These are phyloP conservation scores for Agapornis canus DNA, from an alignment of 2,797 vertebrate species.

Conservation along the genomic window DNA sequence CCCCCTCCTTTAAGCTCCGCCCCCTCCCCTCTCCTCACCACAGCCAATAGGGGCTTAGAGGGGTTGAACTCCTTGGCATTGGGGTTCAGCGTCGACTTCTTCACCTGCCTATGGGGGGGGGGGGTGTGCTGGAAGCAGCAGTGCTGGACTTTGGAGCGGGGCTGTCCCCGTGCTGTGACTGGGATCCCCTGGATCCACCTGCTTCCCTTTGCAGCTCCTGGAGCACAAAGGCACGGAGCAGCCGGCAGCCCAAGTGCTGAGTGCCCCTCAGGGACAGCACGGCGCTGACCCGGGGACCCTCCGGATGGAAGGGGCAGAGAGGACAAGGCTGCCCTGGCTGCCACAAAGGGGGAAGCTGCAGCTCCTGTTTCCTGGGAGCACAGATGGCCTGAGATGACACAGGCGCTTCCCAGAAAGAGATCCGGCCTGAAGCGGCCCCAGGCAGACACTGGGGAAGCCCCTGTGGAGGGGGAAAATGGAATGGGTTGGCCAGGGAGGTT, in stretches of 20 bases:
- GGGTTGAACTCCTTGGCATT: too few relatives aligned
- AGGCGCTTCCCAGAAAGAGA: background rate
- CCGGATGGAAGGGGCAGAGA: background rate
- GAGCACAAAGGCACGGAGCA: conserved; percentile 26
- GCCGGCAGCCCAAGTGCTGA: background rate
- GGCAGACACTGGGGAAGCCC: rapidly evolving
- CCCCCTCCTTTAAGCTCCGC: too few relatives aligned
- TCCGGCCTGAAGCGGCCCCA: rapidly evolving
- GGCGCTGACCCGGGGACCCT: background rate
- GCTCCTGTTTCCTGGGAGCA: background rate
- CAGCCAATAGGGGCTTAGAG: too few relatives aligned
- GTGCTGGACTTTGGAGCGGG: background rate
- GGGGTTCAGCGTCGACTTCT: too few relatives aligned
- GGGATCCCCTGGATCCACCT: background rate
- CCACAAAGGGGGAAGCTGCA: background rate
- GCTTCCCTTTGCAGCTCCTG: background rate
- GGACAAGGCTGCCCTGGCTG: background rate
- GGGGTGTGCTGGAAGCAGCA: background rate
- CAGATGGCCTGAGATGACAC: background rate
- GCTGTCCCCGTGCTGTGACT: background rate
- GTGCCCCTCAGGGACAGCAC: background rate
- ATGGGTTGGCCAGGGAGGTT: too few relatives aligned
- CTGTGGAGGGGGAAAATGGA: background rate
- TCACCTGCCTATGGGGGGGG: too few relatives aligned
- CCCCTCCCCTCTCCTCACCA: too few relatives aligned